These are phyloP conservation scores for Himalopsyche japonica DNA, from an alignment of 2,888 invertebrate genomes.

Conservation along the genomic window DNA sequence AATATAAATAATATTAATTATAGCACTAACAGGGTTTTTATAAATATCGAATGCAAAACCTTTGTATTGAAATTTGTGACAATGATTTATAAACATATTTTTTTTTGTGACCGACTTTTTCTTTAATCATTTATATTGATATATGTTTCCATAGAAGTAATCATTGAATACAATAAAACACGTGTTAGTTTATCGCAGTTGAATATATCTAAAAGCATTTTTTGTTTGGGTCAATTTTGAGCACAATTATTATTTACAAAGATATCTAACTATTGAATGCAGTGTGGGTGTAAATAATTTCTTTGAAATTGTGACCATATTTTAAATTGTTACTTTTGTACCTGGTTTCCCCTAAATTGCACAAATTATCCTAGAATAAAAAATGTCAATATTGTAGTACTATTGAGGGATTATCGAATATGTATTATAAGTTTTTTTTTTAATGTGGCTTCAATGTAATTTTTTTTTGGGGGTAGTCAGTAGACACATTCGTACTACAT, in stretches of 20 bases:
- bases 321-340: conserved; percentile 36
- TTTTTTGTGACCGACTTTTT: too few species aligned
- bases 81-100: too few species aligned
- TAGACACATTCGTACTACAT: not conserved
- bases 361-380: conserved; percentile 9
- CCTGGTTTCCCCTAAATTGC: conserved; percentile 25
- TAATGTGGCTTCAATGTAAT: not conserved
- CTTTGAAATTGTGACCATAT: conserved; percentile 3
- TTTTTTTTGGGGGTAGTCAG: not conserved
- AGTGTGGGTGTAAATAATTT: not conserved
- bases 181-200: not conserved
- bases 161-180: not conserved
- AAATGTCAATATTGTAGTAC: not conserved
- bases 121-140: not conserved
- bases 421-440: not conserved
- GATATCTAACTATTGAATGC: not conserved
- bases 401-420: not conserved
- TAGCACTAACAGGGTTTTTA: too few species aligned
- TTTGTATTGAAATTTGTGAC: too few species aligned
- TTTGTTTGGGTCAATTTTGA: not conserved
- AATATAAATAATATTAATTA: too few species aligned
- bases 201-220: not conserved
- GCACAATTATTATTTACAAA: not conserved
- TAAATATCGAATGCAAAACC: too few species aligned
- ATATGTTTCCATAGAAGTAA: not conserved